These are phyloP conservation scores for Australoheros scitulus DNA, from an alignment of 2,113 vertebrate species.

Conservation along the genomic window DNA sequence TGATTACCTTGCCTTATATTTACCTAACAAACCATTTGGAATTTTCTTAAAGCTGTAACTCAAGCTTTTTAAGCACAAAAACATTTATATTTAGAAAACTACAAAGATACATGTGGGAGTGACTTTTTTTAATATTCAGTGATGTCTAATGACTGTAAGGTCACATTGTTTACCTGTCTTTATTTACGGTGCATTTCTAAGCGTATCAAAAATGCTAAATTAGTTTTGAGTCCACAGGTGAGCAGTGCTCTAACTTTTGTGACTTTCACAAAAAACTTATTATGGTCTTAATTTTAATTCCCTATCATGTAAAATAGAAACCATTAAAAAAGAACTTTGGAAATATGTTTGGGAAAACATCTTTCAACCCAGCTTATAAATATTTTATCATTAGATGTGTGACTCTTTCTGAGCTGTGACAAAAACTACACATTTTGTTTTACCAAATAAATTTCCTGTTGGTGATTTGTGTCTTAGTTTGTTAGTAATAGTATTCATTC, in stretches of 20 bases:
- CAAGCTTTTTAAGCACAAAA: slow-evolving; percentile 22
- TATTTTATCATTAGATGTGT: background rate
- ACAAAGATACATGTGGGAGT: background rate
- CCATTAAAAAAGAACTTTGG: background rate
- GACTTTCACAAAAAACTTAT: background rate
- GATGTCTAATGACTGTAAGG: background rate
- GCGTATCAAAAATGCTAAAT: background rate
- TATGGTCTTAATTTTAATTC: background rate
- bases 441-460: background rate
- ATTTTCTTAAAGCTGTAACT: background rate
- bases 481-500: background rate
- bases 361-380: background rate
- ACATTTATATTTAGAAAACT: slow-evolving; percentile 17
- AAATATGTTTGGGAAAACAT: background rate
- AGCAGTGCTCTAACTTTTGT: background rate
- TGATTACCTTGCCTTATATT: slow-evolving; percentile 21
- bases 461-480: background rate
- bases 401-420: background rate
- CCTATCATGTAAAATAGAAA: background rate
- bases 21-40: background rate
- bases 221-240: background rate
- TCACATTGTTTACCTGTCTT: background rate
- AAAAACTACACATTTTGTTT: slow-evolving; percentile 29
- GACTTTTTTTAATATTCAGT: background rate
- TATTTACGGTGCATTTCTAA: background rate